A percentile compares a stretch with the other conserved stretches of the same genome.
phyloP scores from a whole-genome alignment of 2,797 vertebrate genomes.

The Cheirogaleus major region DNA sequence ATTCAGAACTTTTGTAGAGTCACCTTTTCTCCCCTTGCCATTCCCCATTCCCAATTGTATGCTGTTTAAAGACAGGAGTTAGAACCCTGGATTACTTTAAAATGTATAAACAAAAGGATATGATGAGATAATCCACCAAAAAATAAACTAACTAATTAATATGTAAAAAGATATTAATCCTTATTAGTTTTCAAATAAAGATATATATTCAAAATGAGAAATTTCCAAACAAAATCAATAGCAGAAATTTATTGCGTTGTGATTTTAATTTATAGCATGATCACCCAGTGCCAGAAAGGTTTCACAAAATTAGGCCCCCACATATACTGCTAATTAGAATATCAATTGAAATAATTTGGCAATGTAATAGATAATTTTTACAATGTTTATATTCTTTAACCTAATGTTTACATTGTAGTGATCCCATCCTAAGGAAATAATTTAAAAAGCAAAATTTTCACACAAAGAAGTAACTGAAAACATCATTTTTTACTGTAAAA shows the following conservation, averaged over 20 bases:
- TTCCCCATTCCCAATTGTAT: neutral
- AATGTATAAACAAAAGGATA: neutral
- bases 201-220: conserved; percentile 8
- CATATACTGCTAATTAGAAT: neutral
- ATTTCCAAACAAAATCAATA: neutral
- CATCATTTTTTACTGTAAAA: neutral
- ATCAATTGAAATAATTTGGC: neutral
- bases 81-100: conserved; percentile 19
- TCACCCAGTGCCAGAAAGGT: neutral
- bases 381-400: conserved; percentile 6
- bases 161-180: neutral
- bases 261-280: conserved; percentile 12
- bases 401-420: conserved; percentile 8
- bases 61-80: neutral
- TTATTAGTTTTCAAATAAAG: neutral
- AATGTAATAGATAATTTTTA: conserved; percentile 21
- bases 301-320: neutral
- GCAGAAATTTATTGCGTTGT: neutral
- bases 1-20: neutral
- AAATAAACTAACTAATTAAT: neutral
- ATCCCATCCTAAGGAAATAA: conserved; percentile 13
- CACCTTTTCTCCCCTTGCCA: neutral
- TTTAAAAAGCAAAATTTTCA: conserved; percentile 25
- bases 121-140: neutral
- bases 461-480: neutral